phyloP scores from a whole-genome alignment of 1,140 invertebrate species.

The Drosophila setifemur region DNA sequence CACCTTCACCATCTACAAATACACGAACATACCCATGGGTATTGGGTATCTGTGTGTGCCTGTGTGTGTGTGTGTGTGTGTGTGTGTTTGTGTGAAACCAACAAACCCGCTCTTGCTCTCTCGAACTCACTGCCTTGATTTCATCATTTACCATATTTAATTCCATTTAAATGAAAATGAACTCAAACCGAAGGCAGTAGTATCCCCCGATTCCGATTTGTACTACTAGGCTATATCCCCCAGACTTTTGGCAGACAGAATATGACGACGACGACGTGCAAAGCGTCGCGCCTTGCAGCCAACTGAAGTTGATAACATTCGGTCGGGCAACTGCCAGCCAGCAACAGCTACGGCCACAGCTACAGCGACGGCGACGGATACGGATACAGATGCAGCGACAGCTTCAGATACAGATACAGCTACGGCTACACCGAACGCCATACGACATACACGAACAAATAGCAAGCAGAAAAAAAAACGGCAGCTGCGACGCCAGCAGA shows the following conservation, averaged over 20 bases:
- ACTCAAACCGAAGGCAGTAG: slow-evolving; percentile 65
- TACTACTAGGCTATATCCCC: background rate
- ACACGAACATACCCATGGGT: slow-evolving; percentile 14
- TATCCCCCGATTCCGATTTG: slow-evolving; percentile 17
- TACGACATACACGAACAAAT: background rate
- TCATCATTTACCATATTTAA: slow-evolving; percentile 81
- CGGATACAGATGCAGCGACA: background rate
- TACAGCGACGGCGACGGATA: background rate
- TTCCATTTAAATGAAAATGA: slow-evolving; percentile 81
- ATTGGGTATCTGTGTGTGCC: background rate
- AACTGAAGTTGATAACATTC: slow-evolving; percentile 69
- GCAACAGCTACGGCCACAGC: slow-evolving; percentile 11
- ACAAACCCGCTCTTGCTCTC: slow-evolving; percentile 27
- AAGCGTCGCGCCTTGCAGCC: slow-evolving; percentile 55
- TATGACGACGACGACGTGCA: too few species aligned
- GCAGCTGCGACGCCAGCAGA: slow-evolving; percentile 2
- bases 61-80: background rate
- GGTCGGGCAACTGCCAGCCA: slow-evolving; percentile 27
- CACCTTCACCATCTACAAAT: slow-evolving; percentile 68
- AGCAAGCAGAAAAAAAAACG: background rate
- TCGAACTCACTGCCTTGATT: slow-evolving; percentile 58
- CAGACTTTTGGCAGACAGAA: slow-evolving; percentile 56
- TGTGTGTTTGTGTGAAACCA: background rate
- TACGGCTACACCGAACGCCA: background rate
- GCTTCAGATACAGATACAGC: background rate